phyloP scores from a whole-genome alignment of 2,797 vertebrate genomes.

The Sternotherus odoratus region DNA sequence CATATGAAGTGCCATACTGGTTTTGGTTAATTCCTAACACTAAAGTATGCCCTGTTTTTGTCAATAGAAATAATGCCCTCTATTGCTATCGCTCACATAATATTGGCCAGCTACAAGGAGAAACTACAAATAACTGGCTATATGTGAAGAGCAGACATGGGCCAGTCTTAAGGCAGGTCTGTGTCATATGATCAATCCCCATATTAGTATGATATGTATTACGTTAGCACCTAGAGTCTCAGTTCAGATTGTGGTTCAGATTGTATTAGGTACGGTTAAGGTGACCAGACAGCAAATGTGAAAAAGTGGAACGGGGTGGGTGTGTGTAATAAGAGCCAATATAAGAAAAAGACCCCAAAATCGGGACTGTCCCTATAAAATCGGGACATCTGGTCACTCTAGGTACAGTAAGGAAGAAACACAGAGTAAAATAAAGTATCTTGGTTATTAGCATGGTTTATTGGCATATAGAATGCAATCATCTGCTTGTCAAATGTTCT shows the following conservation, averaged over 20 bases:
- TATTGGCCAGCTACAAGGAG: background rate
- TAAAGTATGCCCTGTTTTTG: background rate
- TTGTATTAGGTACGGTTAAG: background rate
- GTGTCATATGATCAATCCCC: background rate
- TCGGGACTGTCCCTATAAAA: no score
- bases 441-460: background rate
- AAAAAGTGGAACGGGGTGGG: no score
- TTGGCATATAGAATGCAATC: rapidly evolving
- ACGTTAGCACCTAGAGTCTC: background rate
- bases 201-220: rapidly evolving
- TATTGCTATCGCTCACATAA: rapidly evolving
- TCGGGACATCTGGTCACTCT: no score
- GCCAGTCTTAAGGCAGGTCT: rapidly evolving
- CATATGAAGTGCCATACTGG: background rate
- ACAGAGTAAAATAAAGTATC: rapidly evolving
- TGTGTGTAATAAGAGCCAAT: no score
- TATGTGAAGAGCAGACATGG: rapidly evolving
- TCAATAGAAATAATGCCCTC: rapidly evolving
- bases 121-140: rapidly evolving
- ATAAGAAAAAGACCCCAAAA: no score
- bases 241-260: rapidly evolving
- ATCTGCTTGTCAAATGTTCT: no score
- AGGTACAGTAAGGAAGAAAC: background rate
- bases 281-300: no score
- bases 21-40: background rate